Evolutionary conservation across 1,140 invertebrate genomes (phyloP), one percentile per base, ranked within the genome.

Genomic region (Trichoplusia ni): DNA sequence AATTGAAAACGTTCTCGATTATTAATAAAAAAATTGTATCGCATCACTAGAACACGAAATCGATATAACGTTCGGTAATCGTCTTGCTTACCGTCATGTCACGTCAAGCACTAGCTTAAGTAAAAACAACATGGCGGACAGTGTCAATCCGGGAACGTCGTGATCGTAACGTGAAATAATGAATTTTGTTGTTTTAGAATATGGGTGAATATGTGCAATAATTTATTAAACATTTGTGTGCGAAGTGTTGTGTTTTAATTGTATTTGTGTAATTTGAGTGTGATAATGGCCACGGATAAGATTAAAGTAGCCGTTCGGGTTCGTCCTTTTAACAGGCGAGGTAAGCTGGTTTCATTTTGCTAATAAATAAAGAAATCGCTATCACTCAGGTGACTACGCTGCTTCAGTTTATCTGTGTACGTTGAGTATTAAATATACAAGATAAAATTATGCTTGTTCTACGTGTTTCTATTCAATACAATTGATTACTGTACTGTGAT

Each of bases 291-390:
- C 82, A 95, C 94, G 91, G 95, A 96, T 94, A 98, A 99, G 94
- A 98, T 99, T 83, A 98, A 98, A 94, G 98, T 99, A 72, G 97
- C 97, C 77, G 97, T 99, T 75, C 94, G 98, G 88, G 97, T 99
- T 83, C 94, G 98, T 90, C 98, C 98, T 83, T 97, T 98, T 91
- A 99, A 98, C 93, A 94, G 97, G 77, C 93, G 98, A 95, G 98
- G 98, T 98, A 93, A 93, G 94, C 91, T 90, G 77, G 80, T 87
- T 86, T 86, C 73, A 72, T 80, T 79, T 72, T 79, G 54, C 77
- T 80, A 83, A 82, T 85, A 88, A 89, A 86, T 87, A 87, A 82
- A 88, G 74, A 77, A 84, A 83, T 84, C 77, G 75, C 77, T 80
- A 85, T 86, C 79, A 69, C 58, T 75, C 77, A 80, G 77, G 73